Base-by-base conservation (phyloP, 2,888 invertebrate species). In the Hedychridium roseum region DNA sequence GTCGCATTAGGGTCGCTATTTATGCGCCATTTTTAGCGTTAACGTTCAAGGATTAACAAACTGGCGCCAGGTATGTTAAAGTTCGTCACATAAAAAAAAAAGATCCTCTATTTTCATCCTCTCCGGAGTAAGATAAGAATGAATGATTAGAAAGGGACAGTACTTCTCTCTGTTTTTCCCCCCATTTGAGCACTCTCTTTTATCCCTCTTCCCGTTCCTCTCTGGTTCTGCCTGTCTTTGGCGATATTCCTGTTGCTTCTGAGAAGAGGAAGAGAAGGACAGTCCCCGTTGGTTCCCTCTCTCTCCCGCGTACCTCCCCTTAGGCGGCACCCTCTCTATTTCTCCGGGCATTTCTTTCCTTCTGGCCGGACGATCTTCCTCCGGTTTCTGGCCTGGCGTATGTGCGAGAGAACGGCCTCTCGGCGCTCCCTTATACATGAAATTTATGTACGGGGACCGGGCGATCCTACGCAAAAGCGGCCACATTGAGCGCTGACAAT, bases 401-500 rank as follows among this genome's bases (percentile, higher is more conserved):
- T n/a, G 23, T 23, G 23, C 23, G 23, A 6, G 23, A 6, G 23
- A 6, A 9, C 23, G 23, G 9, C n/a, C 23, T 23, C 23, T 6
- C 23, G 51, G 43, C 61, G 56, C 62, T 62, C 58, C 62, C 60
- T 56, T 60, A 60, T 64, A 60, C 46, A 58, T 60, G 57, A 60
- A 64, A 63, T 63, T 63, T 63, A 63, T 63, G 60, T 64, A 60
- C 57, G 57, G 46, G n/a, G 39, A 21, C 50, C 55, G 52, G 28
- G 44, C 48, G 53, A 63, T 60, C 52, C 64, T 60, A 60, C 63
- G 63, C 63, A n/a, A n/a, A 64, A 56, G 60, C 59, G 66, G 60
- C 50, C 66, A 64, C 66, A 66, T 64, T 59, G 61, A 64, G 63
- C 67, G 61, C 73, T 73, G 73, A 73, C 78, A 78, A 78, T 78